Base-by-base conservation (phyloP, 2,797 vertebrate species). In the Alauda arvensis region DNA sequence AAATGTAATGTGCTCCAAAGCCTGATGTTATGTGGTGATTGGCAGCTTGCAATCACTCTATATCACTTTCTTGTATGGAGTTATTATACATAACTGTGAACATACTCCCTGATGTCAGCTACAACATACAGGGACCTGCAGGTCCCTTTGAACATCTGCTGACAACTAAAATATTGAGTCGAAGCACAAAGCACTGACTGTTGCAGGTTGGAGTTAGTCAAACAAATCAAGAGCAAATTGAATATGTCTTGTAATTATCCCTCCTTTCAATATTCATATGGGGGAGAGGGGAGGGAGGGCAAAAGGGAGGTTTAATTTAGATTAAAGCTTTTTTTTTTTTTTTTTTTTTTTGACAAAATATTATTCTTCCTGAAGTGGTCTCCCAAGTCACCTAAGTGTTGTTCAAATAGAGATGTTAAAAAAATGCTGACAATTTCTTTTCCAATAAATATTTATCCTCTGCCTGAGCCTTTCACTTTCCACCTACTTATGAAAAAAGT, bases 61-160 rank as follows among this genome's bases (percentile, higher is more conserved):
- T 81, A 77, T 53, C 70, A 79, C 63, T 83, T 78, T 90, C 43
- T 63, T 51, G 19, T 78, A 25, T 71, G 25, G 71, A 9, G 31
- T 37, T 85, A 78, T 83, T 83, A 45, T n/a, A 48, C 43, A 19
- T 49, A 87, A 69, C 39, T 65, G n/a, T 42, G 78, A 87, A 75
- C 60, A 70, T 57, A 68, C 52, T 89, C 57, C 74, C 46, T 37
- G 34, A 95, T 93, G 51, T 83, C 74, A 89, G 60, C 46, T 68
- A 76, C 45, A 74, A 56, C 4, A 31, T 68, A 55, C 42, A 69
- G 71, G 33, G 43, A 76, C 11, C 56, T 63, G 29, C 55, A 85
- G 39, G 83, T 93, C 69, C 34, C 55, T 90, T 82, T 84, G 70
- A 91, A 85, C 26, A 83, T 82, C 52, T 88, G 48, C 81, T 92